Evolutionary conservation across 2,888 invertebrate genomes (phyloP).

Genomic region (Baronia brevicornis): DNA sequence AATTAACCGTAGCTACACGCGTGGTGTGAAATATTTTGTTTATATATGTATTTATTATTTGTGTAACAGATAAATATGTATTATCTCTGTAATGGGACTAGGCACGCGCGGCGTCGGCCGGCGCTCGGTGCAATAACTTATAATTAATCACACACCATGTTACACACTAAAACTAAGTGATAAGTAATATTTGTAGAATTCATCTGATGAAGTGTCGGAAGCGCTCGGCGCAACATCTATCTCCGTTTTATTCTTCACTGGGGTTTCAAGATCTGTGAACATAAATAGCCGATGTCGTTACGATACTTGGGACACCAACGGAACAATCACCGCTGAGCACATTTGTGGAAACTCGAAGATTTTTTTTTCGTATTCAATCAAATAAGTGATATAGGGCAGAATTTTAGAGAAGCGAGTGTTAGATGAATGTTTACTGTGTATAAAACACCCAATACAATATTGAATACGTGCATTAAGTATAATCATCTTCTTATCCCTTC

Average conservation of each 20-base stretch:
- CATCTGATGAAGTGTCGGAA: conserved; percentile 46
- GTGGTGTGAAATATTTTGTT: conserved; percentile 50
- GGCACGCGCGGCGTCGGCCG: conserved; percentile 60
- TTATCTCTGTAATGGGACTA: conserved; percentile 71
- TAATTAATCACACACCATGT: conserved; percentile 70
- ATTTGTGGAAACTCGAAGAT: too few species aligned
- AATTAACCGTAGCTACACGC: conserved; percentile 68
- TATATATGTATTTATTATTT: conserved; percentile 59
- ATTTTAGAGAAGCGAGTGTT: too few species aligned
- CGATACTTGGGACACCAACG: too few species aligned
- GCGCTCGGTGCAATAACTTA: conserved; percentile 69
- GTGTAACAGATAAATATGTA: conserved; percentile 67
- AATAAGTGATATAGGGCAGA: too few species aligned
- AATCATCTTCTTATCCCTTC: too few species aligned
- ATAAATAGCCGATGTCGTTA: conserved; percentile 26
- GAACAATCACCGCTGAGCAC: too few species aligned
- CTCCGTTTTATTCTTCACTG: conserved; percentile 39
- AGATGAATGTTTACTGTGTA: too few species aligned
- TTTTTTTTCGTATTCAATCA: too few species aligned
- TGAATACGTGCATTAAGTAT: too few species aligned
- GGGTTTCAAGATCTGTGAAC: conserved; percentile 61
- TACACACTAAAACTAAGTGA: conserved; percentile 63
- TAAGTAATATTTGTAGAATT: conserved; percentile 61
- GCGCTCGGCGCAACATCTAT: conserved; percentile 50
- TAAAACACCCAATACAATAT: too few species aligned